These are phyloP conservation scores for Denticeps clupeoides DNA, from an alignment of 2,797 vertebrate genomes.

Conservation along the genomic window DNA sequence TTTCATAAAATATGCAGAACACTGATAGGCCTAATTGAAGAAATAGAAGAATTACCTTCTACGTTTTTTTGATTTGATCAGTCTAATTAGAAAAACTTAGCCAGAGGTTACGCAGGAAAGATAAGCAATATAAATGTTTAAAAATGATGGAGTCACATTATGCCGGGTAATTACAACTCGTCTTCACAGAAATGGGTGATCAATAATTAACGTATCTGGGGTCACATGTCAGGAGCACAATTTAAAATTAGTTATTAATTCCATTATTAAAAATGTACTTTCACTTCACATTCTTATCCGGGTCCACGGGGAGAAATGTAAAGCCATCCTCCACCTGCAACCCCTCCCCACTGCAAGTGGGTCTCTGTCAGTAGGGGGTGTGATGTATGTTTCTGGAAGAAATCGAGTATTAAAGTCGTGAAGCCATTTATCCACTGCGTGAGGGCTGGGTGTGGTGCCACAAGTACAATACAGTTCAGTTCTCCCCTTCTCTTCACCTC, in stretches of 20 bases:
- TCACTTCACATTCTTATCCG: constrained; percentile 13
- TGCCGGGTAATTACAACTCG: constrained; percentile 53
- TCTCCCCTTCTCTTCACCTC: too few species aligned
- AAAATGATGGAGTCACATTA: constrained; percentile 61
- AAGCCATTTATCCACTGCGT: constrained; percentile 50
- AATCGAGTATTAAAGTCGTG: constrained; percentile 53
- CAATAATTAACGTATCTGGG: constrained; percentile 52
- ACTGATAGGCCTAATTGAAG: constrained; percentile 41
- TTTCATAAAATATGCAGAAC: constrained; percentile 38
- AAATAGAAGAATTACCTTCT: constrained; percentile 41
- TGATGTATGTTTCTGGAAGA: constrained; percentile 54
- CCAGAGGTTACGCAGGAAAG: constrained; percentile 41
- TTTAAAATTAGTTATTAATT: constrained; percentile 49
- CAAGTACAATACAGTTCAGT: too few species aligned
- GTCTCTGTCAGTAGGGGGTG: constrained; percentile 34
- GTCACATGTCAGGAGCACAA: constrained; percentile 38
- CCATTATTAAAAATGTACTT: constrained; percentile 26
- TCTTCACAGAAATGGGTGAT: constrained; percentile 46
- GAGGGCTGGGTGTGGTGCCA: constrained; percentile 43
- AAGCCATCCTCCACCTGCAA: constrained; percentile 17
- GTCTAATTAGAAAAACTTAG: constrained; percentile 52
- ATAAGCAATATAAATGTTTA: constrained; percentile 65
- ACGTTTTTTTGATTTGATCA: constrained; percentile 44
- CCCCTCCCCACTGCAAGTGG: constrained; percentile 21
- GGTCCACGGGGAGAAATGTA: constrained; percentile 20